Base-by-base conservation (phyloP, 2,888 invertebrate genomes). In the Caenorhabditis drosophilae region DNA sequence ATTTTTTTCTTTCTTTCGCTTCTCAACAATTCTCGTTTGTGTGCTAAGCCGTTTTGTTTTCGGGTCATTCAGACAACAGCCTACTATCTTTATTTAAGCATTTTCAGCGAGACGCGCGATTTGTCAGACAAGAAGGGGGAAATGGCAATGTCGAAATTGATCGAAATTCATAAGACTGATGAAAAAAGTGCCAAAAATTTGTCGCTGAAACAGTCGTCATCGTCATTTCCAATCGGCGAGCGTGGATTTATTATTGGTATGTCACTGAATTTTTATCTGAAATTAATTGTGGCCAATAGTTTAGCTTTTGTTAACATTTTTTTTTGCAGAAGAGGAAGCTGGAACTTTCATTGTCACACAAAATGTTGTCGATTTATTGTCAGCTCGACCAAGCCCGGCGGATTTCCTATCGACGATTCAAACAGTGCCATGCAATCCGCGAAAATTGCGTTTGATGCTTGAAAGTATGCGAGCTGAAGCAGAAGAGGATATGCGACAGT, bases 401-500 rank as follows among this genome's bases (percentile, higher is more conserved):
- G 23, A 42, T 22, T 23, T 42, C 4, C 6, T 45, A 4, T 18
- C 12, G 15, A 27, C 44, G 1, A 45, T 45, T 16, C n/a, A n/a
- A n/a, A 23, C 12, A 26, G 18, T 27, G 7, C n/a, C 26, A n/a
- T 27, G n/a, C 18, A 45, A 45, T n/a, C 44, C 44, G 7, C 15
- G 18, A 16, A n/a, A 45, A 27, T 22, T 45, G 3, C 44, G 44
- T n/a, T 9, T 45, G 2, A 6, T 45, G n/a, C 27, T 45, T 4
- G 44, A 45, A 16, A 27, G 27, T 7, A 45, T 45, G 44, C 15
- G 44, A 27, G 26, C n/a, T 2, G 26, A 45, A 16, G 44, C 44
- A 1, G 44, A 26, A 16, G 44, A 45, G 7, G 44, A 45, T 16
- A 27, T 45, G 44, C 42, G 42, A 12, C 42, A 20, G 4, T 20